Conservation (phyloP, 2,797 vertebrate genomes). For the Bryconaethiops microstoma region DNA sequence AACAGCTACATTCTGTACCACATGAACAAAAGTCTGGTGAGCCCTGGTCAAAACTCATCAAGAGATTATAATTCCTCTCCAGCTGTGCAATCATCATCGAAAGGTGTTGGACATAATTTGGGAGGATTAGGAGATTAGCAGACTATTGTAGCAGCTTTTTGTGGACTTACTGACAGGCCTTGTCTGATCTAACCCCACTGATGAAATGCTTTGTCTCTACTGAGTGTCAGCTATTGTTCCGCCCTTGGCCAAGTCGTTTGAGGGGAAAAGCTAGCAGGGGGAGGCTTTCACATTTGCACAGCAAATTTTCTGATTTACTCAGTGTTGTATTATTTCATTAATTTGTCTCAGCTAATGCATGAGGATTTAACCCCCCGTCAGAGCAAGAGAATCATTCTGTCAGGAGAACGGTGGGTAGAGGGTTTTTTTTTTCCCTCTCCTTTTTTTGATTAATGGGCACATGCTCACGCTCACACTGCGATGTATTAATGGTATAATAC, state of each 20-base stretch:
- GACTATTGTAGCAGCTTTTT: conserved; percentile 80
- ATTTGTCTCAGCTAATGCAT: conserved; percentile 60
- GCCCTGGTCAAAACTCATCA: conserved; percentile 59
- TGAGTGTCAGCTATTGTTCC: conserved; percentile 55
- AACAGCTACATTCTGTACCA: conserved; percentile 39
- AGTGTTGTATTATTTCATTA: conserved; percentile 59
- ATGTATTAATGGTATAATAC: conserved; percentile 30
- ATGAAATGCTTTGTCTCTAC: conserved; percentile 80
- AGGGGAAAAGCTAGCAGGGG: conserved; percentile 36
- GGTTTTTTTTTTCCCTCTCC: background rate
- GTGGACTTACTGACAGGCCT: conserved; percentile 69
- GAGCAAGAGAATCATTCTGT: conserved; percentile 42
- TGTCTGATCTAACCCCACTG: conserved; percentile 62
- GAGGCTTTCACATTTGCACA: conserved; percentile 60
- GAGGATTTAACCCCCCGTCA: conserved; percentile 51
- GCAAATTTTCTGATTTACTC: conserved; percentile 64
- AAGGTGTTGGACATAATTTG: conserved; percentile 82
- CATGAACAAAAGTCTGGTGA: conserved; percentile 29
- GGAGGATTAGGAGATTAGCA: conserved; percentile 84
- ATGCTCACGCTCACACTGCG: background rate
- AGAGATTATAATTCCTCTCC: conserved; percentile 70
- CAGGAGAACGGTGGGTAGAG: conserved; percentile 37
- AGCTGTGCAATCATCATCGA: conserved; percentile 83
- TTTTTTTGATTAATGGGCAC: conserved; percentile 34
- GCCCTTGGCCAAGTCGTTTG: conserved; percentile 52